These are phyloP conservation scores for Eupeodes luniger DNA, from an alignment of 2,888 invertebrate species.

Conservation along the genomic window DNA sequence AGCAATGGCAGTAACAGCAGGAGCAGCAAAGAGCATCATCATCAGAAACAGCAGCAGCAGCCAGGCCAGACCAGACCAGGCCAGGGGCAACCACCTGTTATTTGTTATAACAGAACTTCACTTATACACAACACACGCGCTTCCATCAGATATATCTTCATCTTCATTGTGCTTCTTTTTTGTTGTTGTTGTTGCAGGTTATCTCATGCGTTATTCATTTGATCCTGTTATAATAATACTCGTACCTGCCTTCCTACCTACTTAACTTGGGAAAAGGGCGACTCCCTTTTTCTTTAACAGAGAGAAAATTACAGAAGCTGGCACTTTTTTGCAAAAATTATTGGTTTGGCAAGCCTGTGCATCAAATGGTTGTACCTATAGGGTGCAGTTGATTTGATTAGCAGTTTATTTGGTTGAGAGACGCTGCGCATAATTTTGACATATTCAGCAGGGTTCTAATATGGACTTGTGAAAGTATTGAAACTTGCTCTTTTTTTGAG, in stretches of 20 bases:
- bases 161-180: slow-evolving; percentile 26
- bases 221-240: slow-evolving; percentile 17
- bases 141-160: not conserved
- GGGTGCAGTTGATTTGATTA: slow-evolving; percentile 25
- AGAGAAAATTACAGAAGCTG: slow-evolving; percentile 53
- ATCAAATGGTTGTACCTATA: not conserved
- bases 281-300: not conserved
- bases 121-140: slow-evolving; percentile 27
- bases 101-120: slow-evolving; percentile 35
- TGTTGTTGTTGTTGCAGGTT: not conserved
- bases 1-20: not conserved
- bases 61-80: slow-evolving; percentile 4
- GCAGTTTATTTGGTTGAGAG: not conserved
- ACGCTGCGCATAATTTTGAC: not conserved
- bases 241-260: too few relatives aligned
- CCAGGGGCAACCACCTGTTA: slow-evolving; percentile 69
- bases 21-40: not conserved
- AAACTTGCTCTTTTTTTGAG: too few relatives aligned
- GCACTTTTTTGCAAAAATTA: slow-evolving; percentile 36
- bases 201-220: slow-evolving; percentile 73
- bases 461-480: not conserved
- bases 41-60: not conserved
- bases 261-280: slow-evolving; percentile 4
- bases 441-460: not conserved
- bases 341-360: slow-evolving; percentile 15